Percentiles rank a stretch among this genome's conserved stretches.
These are phyloP conservation scores for Pelecanoides urinatrix DNA, from an alignment of 2,113 vertebrate species.

Conservation along the genomic window DNA sequence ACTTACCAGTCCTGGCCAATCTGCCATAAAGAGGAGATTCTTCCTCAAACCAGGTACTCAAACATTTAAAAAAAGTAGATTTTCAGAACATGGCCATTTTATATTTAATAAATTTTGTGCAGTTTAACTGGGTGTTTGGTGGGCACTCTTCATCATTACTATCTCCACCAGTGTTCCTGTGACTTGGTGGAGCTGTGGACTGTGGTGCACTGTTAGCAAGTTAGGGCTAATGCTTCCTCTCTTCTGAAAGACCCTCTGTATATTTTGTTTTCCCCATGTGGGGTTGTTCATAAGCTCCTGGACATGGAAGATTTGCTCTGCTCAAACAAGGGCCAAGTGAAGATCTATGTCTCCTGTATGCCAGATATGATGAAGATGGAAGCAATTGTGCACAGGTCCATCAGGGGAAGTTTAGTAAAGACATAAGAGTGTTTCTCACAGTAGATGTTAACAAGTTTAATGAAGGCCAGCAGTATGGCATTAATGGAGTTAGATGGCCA, in stretches of 20 bases:
- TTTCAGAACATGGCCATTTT: neutral
- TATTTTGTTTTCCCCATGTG: neutral
- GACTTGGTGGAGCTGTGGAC: neutral
- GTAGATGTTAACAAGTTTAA: neutral
- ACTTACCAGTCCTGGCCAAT: neutral
- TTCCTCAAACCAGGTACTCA: neutral
- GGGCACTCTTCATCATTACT: neutral
- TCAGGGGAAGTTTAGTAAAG: neutral
- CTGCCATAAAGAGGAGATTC: neutral
- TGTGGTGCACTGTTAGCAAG: no score
- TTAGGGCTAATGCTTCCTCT: neutral
- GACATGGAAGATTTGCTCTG: no score
- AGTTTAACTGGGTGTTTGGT: neutral
- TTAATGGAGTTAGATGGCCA: neutral
- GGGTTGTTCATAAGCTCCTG: neutral
- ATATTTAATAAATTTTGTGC: neutral
- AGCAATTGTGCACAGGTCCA: neutral
- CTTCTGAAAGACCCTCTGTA: neutral
- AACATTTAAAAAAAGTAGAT: neutral
- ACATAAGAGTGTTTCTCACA: neutral
- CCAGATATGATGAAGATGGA: neutral
- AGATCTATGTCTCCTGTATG: neutral
- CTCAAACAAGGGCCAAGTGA: neutral
- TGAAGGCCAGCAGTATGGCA: neutral
- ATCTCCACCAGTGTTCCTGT: neutral